Percentiles rank a stretch among this genome's conserved stretches.
Evolutionary conservation across 2,888 invertebrate genomes (phyloP).

Genomic region (Leucophenga maculata): DNA sequence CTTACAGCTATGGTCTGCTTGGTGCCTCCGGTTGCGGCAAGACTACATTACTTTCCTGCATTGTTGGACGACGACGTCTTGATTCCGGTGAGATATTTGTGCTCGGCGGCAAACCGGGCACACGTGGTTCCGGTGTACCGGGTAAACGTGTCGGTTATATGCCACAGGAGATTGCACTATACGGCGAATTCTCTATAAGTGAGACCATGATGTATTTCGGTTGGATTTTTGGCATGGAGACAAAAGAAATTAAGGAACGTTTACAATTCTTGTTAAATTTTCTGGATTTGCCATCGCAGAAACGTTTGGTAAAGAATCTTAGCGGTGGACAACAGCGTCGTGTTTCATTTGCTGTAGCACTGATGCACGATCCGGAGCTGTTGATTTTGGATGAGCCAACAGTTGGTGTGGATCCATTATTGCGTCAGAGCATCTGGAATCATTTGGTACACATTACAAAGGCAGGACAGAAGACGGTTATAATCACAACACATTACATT

Average conservation of each 20-base stretch:
- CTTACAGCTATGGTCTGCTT: conserved; percentile 88
- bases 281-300: conserved; percentile 90
- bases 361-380: conserved; percentile 93
- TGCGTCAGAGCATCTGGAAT: conserved; percentile 94
- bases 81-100: conserved; percentile 92
- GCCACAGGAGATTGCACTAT: conserved; percentile 94
- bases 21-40: conserved; percentile 98
- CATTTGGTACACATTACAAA: conserved; percentile 92
- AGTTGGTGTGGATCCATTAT: conserved; percentile 91
- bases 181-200: conserved; percentile 92
- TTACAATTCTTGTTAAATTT: conserved; percentile 90
- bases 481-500: conserved; percentile 94
- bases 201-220: conserved; percentile 98
- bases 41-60: conserved; percentile 92
- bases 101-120: conserved; percentile 91
- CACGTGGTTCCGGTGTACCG: conserved; percentile 91
- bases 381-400: conserved; percentile 94
- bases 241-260: conserved; percentile 84
- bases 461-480: conserved; percentile 92
- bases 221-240: conserved; percentile 94
- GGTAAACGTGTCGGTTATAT: conserved; percentile 97
- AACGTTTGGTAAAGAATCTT: conserved; percentile 84
- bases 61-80: conserved; percentile 88
- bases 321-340: conserved; percentile 93
- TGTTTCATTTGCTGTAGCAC: conserved; percentile 92